Conservation (phyloP, 2,113 vertebrate genomes). For the Oncorhynchus clarkii region DNA sequence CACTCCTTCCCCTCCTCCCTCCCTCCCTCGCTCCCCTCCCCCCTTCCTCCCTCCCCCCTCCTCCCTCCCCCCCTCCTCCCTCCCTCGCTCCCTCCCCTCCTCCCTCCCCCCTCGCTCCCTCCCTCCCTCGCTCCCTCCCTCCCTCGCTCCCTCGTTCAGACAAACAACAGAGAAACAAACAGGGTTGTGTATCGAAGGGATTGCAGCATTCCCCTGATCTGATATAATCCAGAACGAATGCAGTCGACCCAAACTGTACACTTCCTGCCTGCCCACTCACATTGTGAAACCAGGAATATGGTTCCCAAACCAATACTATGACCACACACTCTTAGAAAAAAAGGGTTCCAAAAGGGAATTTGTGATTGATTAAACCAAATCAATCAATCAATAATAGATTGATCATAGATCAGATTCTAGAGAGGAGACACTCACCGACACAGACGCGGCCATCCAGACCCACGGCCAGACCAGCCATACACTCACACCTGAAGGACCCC, state of each 20-base stretch:
- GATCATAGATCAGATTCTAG: not conserved
- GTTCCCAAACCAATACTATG: too few relatives aligned
- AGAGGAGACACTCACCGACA: conserved; percentile 82
- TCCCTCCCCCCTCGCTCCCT: not conserved
- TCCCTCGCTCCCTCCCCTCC: too few relatives aligned
- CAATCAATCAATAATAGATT: not conserved
- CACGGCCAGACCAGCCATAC: conserved; percentile 93
- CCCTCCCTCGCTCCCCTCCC: not conserved
- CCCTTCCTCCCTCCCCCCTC: too few relatives aligned
- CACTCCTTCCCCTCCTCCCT: not conserved
- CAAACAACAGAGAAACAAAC: conserved; percentile 61
- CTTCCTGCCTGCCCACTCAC: conserved; percentile 21
- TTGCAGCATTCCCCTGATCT: conserved; percentile 52
- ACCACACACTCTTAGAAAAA: not conserved
- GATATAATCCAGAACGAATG: conserved; percentile 50
- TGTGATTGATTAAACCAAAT: not conserved
- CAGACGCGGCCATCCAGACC: conserved; percentile 94
- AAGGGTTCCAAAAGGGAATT: not conserved
- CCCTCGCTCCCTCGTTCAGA: conserved; percentile 9
- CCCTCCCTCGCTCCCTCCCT: not conserved
- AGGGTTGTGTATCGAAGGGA: conserved; percentile 43
- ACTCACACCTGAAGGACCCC: conserved; percentile 95
- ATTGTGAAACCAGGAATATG: conserved; percentile 37
- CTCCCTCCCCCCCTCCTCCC: too few relatives aligned
- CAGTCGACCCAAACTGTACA: conserved; percentile 20